These are phyloP conservation scores for Macrosiphum euphorbiae DNA, from an alignment of 2,888 invertebrate species.

Conservation along the genomic window DNA sequence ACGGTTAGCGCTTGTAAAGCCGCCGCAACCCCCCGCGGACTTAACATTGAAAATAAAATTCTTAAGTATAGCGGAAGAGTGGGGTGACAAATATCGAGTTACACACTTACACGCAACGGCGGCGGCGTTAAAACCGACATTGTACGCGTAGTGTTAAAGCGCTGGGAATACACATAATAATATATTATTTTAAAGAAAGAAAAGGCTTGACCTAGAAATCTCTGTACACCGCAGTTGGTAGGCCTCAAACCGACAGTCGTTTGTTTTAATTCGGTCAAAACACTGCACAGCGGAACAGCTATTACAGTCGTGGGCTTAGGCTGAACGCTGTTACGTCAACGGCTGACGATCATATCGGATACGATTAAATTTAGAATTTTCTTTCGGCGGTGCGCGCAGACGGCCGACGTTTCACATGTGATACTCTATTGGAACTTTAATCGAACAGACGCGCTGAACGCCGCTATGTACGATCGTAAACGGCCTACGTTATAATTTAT, in stretches of 20 bases:
- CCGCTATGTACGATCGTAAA: not conserved
- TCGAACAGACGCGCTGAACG: not conserved
- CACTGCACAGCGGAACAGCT: not conserved
- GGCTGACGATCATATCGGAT: not conserved
- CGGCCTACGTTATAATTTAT: not conserved
- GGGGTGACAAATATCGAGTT: not conserved
- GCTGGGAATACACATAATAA: not conserved
- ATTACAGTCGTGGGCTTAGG: not conserved
- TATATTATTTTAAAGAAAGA: not conserved
- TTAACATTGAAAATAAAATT: not conserved
- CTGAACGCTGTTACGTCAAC: not conserved
- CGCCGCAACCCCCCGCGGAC: not conserved
- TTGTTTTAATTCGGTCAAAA: constrained; percentile 46
- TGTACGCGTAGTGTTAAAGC: not conserved
- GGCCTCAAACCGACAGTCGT: not conserved
- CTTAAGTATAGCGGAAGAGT: not conserved
- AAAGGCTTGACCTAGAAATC: constrained; percentile 52
- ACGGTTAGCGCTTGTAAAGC: not conserved
- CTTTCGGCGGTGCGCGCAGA: not conserved
- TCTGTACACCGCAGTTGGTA: constrained; percentile 27
- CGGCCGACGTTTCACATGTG: not conserved
- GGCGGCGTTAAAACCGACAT: not conserved
- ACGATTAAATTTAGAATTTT: constrained; percentile 26
- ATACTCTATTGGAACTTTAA: not conserved
- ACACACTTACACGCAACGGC: not conserved